Conservation (phyloP, 2,797 vertebrate species). For the Crenuchus spilurus region DNA sequence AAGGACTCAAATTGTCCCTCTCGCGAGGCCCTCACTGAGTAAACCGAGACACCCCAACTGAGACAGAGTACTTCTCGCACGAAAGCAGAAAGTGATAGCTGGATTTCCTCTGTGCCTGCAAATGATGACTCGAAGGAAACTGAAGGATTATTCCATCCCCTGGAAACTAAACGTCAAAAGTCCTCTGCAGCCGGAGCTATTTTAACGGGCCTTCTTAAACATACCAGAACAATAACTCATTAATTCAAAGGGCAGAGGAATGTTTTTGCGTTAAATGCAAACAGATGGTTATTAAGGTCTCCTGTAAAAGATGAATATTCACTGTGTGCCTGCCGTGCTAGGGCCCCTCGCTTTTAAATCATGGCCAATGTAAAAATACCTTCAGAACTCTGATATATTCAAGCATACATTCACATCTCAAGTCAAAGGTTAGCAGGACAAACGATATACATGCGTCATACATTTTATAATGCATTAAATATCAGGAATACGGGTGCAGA, state of each 20-base stretch:
- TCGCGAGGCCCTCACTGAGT: slow-evolving; percentile 28
- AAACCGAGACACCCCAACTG: slow-evolving; percentile 25
- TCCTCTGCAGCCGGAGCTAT: slow-evolving; percentile 18
- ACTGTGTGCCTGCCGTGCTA: slow-evolving; percentile 34
- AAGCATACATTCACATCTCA: slow-evolving; percentile 27
- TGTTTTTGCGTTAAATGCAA: slow-evolving; percentile 47
- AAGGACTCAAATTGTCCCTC: slow-evolving; percentile 13
- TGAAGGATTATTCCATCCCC: slow-evolving; percentile 32
- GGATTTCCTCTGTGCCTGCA: slow-evolving; percentile 37
- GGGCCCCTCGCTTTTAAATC: slow-evolving; percentile 38
- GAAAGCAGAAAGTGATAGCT: slow-evolving; percentile 31
- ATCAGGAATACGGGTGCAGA: neutral
- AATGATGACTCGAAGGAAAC: slow-evolving; percentile 38
- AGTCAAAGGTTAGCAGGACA: slow-evolving; percentile 40
- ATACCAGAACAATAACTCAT: slow-evolving; percentile 53
- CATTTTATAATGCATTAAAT: neutral
- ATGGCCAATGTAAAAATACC: slow-evolving; percentile 50
- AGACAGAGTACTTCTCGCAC: slow-evolving; percentile 21
- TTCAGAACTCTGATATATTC: slow-evolving; percentile 32
- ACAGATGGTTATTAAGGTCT: slow-evolving; percentile 53
- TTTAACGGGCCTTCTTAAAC: slow-evolving; percentile 36
- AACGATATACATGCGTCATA: slow-evolving; percentile 2
- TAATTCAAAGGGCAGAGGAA: slow-evolving; percentile 47
- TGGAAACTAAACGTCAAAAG: slow-evolving; percentile 45
- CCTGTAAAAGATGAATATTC: slow-evolving; percentile 41